phyloP scores from a whole-genome alignment of 2,113 vertebrate genomes.

The Dicerorhinus sumatrensis region DNA sequence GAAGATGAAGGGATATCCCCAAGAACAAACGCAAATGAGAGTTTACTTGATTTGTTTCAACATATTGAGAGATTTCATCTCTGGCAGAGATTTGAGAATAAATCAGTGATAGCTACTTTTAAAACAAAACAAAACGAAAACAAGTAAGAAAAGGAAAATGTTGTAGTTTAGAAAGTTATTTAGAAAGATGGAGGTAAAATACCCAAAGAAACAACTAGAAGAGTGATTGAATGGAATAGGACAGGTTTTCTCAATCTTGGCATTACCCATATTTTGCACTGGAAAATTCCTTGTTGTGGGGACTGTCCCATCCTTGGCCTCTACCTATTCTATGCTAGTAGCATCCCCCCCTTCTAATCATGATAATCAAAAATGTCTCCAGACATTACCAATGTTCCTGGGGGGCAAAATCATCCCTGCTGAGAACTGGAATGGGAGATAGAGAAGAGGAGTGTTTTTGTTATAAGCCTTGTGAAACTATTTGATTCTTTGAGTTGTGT shows the following conservation, averaged over 20 bases:
- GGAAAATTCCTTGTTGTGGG: background rate
- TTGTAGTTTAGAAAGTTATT: background rate
- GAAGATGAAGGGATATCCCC: background rate
- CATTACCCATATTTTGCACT: background rate
- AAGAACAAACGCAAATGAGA: background rate
- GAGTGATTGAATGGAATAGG: background rate
- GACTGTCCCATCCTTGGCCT: background rate
- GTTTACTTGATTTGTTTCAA: background rate
- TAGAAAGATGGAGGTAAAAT: background rate
- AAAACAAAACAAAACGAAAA: background rate
- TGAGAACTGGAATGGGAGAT: background rate
- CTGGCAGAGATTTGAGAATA: background rate
- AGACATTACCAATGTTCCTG: background rate
- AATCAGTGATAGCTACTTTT: background rate
- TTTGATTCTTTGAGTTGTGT: background rate
- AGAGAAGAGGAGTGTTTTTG: background rate
- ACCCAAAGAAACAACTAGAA: background rate
- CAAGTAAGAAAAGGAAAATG: background rate
- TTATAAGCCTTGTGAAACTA: background rate
- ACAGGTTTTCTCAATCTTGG: background rate
- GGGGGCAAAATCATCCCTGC: background rate
- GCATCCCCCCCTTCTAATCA: background rate
- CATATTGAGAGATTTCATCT: background rate
- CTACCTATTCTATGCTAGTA: background rate
- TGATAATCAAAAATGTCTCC: background rate